These are phyloP conservation scores for Gymnosoma rotundatum DNA, from an alignment of 2,888 invertebrate genomes.

Conservation along the genomic window DNA sequence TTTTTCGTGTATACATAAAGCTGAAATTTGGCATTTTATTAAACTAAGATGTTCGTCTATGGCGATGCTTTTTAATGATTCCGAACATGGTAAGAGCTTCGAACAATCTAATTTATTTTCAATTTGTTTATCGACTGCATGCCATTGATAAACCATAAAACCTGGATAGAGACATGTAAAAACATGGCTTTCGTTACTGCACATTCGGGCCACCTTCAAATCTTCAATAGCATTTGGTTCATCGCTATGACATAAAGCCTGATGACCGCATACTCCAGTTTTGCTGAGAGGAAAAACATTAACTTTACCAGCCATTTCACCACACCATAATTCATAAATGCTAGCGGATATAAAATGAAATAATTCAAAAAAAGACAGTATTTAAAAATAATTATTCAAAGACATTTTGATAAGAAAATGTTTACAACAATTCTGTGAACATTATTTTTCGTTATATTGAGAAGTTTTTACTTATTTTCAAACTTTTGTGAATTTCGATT, in stretches of 20 bases:
- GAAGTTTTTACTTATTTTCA: too few species aligned
- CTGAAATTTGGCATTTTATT: constrained; percentile 87
- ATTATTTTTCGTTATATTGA: too few species aligned
- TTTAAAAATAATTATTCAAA: too few species aligned
- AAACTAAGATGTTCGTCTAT: constrained; percentile 93
- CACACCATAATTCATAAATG: constrained; percentile 92
- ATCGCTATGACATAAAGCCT: constrained; percentile 85
- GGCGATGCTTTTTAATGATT: constrained; percentile 94
- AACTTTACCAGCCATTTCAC: constrained; percentile 90
- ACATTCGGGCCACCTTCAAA: constrained; percentile 87
- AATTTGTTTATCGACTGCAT: constrained; percentile 86
- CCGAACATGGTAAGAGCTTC: constrained; percentile 95
- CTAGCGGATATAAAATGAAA: constrained; percentile 77
- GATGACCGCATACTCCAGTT: constrained; percentile 89
- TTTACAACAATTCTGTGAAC: too few species aligned
- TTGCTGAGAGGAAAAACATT: constrained; percentile 89
- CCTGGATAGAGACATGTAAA: constrained; percentile 94
- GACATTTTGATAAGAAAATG: too few species aligned
- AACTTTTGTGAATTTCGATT: too few species aligned
- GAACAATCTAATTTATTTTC: constrained; percentile 93
- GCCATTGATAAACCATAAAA: constrained; percentile 95
- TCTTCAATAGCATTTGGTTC: constrained; percentile 79
- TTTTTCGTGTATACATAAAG: constrained; percentile 86
- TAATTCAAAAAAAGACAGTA: neutral
- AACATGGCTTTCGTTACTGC: constrained; percentile 85